These are phyloP conservation scores for Indicator indicator DNA, from an alignment of 2,113 vertebrate species.

Conservation along the genomic window DNA sequence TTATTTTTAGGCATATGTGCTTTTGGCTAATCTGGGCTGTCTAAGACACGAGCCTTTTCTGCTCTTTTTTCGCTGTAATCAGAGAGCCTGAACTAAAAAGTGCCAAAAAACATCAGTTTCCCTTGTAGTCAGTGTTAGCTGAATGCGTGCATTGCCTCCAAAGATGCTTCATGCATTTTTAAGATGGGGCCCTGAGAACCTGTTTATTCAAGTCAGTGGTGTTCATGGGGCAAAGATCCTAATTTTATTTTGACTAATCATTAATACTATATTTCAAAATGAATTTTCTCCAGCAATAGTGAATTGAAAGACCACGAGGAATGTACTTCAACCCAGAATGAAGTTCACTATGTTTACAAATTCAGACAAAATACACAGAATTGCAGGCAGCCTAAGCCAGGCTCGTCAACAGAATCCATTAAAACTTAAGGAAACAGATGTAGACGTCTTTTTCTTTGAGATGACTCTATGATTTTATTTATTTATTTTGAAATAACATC, in stretches of 20 bases:
- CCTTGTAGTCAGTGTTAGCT: not conserved
- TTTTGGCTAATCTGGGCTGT: not conserved
- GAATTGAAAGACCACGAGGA: not conserved
- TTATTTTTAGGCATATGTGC: not conserved
- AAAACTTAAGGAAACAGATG: not conserved
- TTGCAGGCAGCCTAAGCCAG: not conserved
- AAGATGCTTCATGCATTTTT: not conserved
- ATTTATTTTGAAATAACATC: not conserved
- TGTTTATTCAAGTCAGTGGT: not conserved
- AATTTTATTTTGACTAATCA: not conserved
- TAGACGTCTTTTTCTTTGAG: not conserved
- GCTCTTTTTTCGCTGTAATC: not conserved
- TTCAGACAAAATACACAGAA: not conserved
- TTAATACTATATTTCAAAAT: not conserved
- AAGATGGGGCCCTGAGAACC: not conserved
- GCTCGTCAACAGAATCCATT: not conserved
- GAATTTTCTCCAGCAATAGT: not conserved
- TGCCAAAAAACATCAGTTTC: constrained; percentile 14
- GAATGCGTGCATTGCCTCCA: not conserved
- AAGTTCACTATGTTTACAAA: not conserved
- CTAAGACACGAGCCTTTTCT: not conserved
- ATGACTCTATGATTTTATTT: not conserved
- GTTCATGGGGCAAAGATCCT: not conserved
- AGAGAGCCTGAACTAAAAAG: not conserved
- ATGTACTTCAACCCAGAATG: not conserved